Conservation (phyloP, 2,797 vertebrate genomes). For the Anas acuta region DNA sequence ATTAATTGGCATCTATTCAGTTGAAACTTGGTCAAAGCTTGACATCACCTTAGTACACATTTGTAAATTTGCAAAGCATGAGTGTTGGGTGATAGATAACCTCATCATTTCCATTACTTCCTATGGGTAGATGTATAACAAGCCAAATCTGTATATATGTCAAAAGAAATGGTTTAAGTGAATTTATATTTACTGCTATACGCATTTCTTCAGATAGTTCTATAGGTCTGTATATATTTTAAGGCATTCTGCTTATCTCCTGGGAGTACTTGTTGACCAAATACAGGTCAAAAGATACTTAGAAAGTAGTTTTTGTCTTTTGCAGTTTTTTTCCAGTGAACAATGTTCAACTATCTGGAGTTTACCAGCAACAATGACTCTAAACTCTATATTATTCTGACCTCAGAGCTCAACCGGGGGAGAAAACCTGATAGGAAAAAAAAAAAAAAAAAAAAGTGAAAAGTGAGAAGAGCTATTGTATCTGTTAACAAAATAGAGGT, state of each 20-base stretch:
- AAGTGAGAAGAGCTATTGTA: background rate
- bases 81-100: background rate
- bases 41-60: background rate
- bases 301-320: background rate
- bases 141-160: background rate
- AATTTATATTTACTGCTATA: background rate
- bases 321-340: background rate
- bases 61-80: background rate
- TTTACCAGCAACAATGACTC: background rate
- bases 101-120: constrained; percentile 48
- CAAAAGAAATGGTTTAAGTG: constrained; percentile 4
- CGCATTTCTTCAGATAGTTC: background rate
- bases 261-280: background rate
- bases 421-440: background rate
- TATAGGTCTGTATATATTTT: background rate
- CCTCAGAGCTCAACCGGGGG: background rate
- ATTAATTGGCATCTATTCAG: constrained; percentile 6
- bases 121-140: background rate
- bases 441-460: background rate
- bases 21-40: constrained; percentile 42
- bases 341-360: background rate
- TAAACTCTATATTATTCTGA: background rate
- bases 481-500: background rate
- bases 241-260: background rate
- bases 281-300: background rate